phyloP scores from a whole-genome alignment of 1,140 invertebrate species.

The Drosophila sp. region DNA sequence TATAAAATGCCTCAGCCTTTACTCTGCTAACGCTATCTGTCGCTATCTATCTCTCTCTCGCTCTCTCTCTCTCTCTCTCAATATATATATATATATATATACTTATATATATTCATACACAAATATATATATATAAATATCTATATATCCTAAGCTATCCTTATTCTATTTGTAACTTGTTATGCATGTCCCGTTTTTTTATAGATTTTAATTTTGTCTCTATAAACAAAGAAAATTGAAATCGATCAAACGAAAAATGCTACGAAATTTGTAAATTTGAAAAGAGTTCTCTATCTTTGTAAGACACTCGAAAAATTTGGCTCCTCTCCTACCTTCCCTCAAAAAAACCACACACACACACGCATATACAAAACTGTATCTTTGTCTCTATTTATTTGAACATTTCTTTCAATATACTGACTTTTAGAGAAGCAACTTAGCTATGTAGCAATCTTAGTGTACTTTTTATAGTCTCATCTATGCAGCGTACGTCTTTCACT shows the following conservation, averaged over 20 bases:
- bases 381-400: slow-evolving; percentile 15
- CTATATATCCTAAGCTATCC: slow-evolving; percentile 18
- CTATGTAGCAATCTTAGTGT: slow-evolving; percentile 12
- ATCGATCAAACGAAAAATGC: slow-evolving; percentile 28
- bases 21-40: slow-evolving; percentile 39
- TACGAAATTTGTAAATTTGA: slow-evolving; percentile 63
- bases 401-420: slow-evolving; percentile 40
- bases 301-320: slow-evolving; percentile 47
- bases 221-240: slow-evolving; percentile 27
- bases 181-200: slow-evolving; percentile 65
- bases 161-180: slow-evolving; percentile 64
- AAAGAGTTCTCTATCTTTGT: slow-evolving; percentile 66
- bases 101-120: not conserved
- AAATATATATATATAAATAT: not conserved
- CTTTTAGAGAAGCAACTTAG: slow-evolving; percentile 12
- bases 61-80: slow-evolving; percentile 38
- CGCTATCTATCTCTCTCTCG: slow-evolving; percentile 34
- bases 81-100: not conserved
- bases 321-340: slow-evolving; percentile 23
- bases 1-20: slow-evolving; percentile 22
- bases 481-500: slow-evolving; percentile 66
- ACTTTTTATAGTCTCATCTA: slow-evolving; percentile 46
- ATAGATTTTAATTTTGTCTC: slow-evolving; percentile 51
- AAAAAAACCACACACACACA: slow-evolving; percentile 7
- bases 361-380: not conserved